Evolutionary conservation across 2,797 vertebrate genomes (phyloP).

Genomic region (Acanthurus lineatus): DNA sequence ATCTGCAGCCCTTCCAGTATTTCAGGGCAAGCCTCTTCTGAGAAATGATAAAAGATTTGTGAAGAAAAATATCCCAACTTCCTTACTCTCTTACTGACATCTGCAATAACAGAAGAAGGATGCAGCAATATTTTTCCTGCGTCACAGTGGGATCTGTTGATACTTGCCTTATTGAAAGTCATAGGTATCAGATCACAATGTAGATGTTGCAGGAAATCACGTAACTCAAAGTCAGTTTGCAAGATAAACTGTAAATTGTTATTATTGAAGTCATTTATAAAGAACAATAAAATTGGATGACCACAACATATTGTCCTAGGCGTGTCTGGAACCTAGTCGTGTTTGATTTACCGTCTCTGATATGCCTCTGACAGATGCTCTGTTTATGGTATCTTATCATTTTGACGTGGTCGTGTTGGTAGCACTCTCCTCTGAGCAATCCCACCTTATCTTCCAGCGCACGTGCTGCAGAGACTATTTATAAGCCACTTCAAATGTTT

Average conservation of each 20-base stretch:
- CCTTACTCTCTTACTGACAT: constrained; percentile 21
- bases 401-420: neutral
- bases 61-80: constrained; percentile 23
- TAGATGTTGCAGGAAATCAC: neutral
- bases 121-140: neutral
- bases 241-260: neutral
- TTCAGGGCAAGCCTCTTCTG: constrained; percentile 29
- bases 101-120: neutral
- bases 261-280: neutral
- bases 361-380: too few relatives aligned
- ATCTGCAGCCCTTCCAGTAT: neutral
- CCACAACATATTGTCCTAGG: neutral
- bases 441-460: neutral
- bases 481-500: neutral
- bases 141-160: neutral
- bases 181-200: neutral
- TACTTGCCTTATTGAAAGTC: neutral
- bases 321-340: neutral
- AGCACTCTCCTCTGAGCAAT: too few relatives aligned
- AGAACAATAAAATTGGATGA: neutral
- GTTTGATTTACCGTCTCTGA: neutral
- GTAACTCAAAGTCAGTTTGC: constrained; percentile 10
- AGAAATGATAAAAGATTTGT: constrained; percentile 37
- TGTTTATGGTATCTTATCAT: too few relatives aligned
- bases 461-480: neutral